Base-by-base conservation (phyloP, 92 coral and sea anemone species). In the Palythoa heliodiscus region DNA sequence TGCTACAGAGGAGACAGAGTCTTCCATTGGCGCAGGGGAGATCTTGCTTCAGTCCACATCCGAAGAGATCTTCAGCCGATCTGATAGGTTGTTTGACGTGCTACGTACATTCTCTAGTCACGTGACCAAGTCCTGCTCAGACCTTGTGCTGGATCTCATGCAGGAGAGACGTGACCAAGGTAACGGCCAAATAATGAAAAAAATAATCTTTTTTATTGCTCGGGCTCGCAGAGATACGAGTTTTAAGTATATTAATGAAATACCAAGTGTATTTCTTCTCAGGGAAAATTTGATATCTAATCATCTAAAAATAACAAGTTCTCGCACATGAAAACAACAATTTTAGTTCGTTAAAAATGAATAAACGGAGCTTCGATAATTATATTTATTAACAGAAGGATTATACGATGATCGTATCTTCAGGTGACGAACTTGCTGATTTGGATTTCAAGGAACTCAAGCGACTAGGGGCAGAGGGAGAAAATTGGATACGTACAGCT, bases 381-480 rank as follows among this genome's bases (percentile, higher is more conserved):
- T 29, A 29, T 29, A 1, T 29, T 29, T 29, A 29, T 29, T 29
- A 29, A 29, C 35, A 29, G 35, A 29, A 29, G 0, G 35, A 29
- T 29, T 29, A 29, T 29, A 52, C 35, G 43, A 9, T 14, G 25
- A 1, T 76, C 57, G 25, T 55, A 40, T 2, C 9, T 39, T 24
- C 48, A 87, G 95, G 98, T 29, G 98, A 96, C 74, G 98, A 96
- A 69, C 97, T 94, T 79, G 99, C 99, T 12, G 98, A 94, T 64
- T 92, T 94, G 94, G 99, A 96, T 54, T 96, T 89, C 79, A 94
- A 93, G 82, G 99, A 96, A 39, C 94, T 96, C 20, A 96, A 96
- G 86, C 89, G 95, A 66, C 90, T 94, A 57, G 83, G 76, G 52
- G 89, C 78, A 48, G 99, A 96, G 88, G 93, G 94, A n/a, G 98